Base-by-base conservation (phyloP, 2,888 invertebrate species). In the Cataglyphis livida region DNA sequence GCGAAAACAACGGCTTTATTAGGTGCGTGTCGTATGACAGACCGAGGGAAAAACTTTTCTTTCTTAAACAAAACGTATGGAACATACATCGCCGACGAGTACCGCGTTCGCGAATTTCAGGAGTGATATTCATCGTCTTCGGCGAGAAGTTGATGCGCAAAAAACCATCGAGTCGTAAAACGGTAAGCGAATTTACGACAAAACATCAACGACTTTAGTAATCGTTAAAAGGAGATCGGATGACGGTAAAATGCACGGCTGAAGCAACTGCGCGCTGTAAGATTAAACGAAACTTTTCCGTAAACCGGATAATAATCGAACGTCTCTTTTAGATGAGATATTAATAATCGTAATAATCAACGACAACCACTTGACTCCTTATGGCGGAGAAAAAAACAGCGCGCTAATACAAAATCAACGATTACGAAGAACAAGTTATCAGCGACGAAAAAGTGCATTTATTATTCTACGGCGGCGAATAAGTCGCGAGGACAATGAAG, bases 401-500 rank as follows among this genome's bases (percentile, higher is more conserved):
- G 18, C 48, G 12, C 1, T n/a, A 32, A 59, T 61, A 41, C 18
- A 25, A 61, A 70, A 59, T 15, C 38, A 7, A 65, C 66, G n/a
- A 54, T 21, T 15, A 38, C 68, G 3, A 54, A 54, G 25, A 15
- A 65, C 15, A 25, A 59, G 25, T 57, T 57, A 74, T 74, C 38
- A 18, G 9, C 3, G 61, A 10, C 59, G 57, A 51, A 71, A 86
- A 51, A 28, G 32, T 21, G 61, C 21, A 57, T 73, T 70, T 73
- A 64, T 35, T 48, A 48, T 48, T 48, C 7, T 48, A 18, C 54
- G 48, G 44, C 10, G 32, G 12, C 35, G 61, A 78, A 51, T 57
- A 59, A 74, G 28, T 65, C 44, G 54, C 66, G 83, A 59, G 81
- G 78, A 85, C 84, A 85, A 85, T 87, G 82, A 18, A 38, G 62